Evolutionary conservation across 1,140 invertebrate species (phyloP), one percentile per base, ranked within the genome.

Genomic region (Globodera ellingtonae): DNA sequence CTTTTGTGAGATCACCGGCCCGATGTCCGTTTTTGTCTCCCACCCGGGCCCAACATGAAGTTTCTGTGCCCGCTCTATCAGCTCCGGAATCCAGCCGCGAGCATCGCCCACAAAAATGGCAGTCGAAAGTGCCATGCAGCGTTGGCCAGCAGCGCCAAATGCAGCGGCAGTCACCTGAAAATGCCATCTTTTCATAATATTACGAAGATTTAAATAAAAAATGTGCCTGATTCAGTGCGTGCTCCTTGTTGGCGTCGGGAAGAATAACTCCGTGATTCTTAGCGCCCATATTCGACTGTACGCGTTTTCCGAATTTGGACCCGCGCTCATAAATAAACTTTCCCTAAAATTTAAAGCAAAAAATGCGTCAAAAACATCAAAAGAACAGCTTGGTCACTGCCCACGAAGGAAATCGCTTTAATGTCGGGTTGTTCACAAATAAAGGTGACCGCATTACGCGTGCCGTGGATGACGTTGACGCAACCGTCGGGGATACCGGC

Each of bases 221-320:
- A 70, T n/a, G 89, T 86, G 84, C 90, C 87, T 81, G 84, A 81
- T 86, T 85, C 21, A 85, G 72, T 67, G 96, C 96, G 86, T 95
- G 93, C 88, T 97, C 96, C 90, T 98, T 98, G 90, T 98, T 97
- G 15, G 97, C 97, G 91, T 99, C 97, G 21, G 95, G 93, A 92
- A 99, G 92, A 59, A 99, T 93, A 8, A 99, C 93, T 77, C 97
- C 97, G 90, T 99, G 98, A 90, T 99, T 99, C 91, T 99, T 99
- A 2, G 98, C 97, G 35, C 97, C 97, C 95, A 98, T 96, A 89
- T 99, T 98, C 71, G 94, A 95, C 90, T 99, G 97, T 0, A 99
- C 96, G 67, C 97, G 92, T 90, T 99, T 99, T 15, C 97, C 96
- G 89, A 93, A 93, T 84, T 93, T 93, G 10, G 93, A 94, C 71